A percentile compares a stretch with the other conserved stretches of the same genome.
These are phyloP conservation scores for Gorsachius goisagi DNA, from an alignment of 2,113 vertebrate species.

Conservation along the genomic window DNA sequence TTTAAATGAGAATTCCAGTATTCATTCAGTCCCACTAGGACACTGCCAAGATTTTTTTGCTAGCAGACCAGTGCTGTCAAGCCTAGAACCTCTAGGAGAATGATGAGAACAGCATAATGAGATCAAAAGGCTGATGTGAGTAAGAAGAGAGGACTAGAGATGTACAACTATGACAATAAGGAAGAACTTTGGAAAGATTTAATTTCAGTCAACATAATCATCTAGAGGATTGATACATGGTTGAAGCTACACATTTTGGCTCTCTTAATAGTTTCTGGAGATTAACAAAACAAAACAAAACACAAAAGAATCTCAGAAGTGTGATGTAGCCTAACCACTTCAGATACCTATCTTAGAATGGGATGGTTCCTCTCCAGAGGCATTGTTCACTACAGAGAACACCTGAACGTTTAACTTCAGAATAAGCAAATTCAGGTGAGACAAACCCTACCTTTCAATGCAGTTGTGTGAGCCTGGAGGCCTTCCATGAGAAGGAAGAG, in stretches of 20 bases:
- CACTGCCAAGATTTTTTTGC: neutral
- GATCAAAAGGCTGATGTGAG: neutral
- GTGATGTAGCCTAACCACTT: neutral
- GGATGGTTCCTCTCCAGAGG: neutral
- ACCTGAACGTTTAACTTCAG: neutral
- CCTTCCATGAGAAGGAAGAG: neutral
- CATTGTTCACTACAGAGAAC: neutral
- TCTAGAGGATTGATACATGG: neutral
- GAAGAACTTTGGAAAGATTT: neutral
- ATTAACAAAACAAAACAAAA: neutral
- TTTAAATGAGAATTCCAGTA: neutral
- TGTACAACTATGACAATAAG: neutral
- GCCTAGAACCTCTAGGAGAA: neutral
- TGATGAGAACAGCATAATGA: neutral
- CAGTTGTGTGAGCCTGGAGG: neutral
- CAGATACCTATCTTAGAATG: neutral
- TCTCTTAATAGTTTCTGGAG: neutral
- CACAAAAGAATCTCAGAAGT: neutral
- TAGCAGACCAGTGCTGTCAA: neutral
- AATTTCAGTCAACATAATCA: neutral
- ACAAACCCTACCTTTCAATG: neutral
- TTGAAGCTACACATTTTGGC: neutral
- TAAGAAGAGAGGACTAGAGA: neutral
- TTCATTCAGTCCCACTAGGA: neutral
- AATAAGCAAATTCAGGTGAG: neutral